These are phyloP conservation scores for Neria commutata DNA, from an alignment of 2,888 invertebrate species.

Conservation along the genomic window DNA sequence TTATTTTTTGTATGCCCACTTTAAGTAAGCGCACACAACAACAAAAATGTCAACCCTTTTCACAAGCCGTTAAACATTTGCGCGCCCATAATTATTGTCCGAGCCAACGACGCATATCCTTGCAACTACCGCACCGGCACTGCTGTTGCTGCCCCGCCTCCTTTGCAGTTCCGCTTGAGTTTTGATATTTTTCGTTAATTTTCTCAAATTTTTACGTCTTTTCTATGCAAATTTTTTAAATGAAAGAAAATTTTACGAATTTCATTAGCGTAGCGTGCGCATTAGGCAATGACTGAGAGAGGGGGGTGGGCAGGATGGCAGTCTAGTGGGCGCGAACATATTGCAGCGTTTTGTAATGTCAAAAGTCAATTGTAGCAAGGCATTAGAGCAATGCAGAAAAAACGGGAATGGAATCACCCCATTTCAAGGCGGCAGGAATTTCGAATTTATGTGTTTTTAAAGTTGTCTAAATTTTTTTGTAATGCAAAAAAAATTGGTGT, in stretches of 20 bases:
- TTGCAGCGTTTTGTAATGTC: neutral
- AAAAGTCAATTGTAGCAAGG: neutral
- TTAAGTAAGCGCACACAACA: neutral
- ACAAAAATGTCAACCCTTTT: slow-evolving; percentile 22
- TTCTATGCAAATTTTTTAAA: slow-evolving; percentile 24
- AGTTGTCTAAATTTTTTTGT: too few species aligned
- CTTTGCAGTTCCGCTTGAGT: neutral
- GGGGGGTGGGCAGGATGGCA: neutral
- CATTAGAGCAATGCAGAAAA: neutral
- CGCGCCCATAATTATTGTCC: slow-evolving; percentile 18
- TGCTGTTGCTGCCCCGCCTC: neutral
- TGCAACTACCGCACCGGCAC: neutral
- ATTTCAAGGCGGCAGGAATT: too few species aligned
- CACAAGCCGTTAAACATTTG: slow-evolving; percentile 26
- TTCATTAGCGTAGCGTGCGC: slow-evolving; percentile 1
- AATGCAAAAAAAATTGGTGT: too few species aligned
- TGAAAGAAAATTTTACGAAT: slow-evolving; percentile 9
- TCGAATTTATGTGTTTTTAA: too few species aligned
- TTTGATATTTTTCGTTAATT: slow-evolving; percentile 21
- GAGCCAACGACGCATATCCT: slow-evolving; percentile 7
- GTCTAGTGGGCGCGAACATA: slow-evolving; percentile 27
- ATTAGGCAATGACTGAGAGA: neutral
- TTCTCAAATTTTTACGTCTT: slow-evolving; percentile 27
- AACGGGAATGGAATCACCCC: too few species aligned
- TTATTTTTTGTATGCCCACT: slow-evolving; percentile 1